These are phyloP conservation scores for Apostichopus parvimensis DNA, from an alignment of 35 echinoderm and acorn worm genomes.

Conservation along the genomic window DNA sequence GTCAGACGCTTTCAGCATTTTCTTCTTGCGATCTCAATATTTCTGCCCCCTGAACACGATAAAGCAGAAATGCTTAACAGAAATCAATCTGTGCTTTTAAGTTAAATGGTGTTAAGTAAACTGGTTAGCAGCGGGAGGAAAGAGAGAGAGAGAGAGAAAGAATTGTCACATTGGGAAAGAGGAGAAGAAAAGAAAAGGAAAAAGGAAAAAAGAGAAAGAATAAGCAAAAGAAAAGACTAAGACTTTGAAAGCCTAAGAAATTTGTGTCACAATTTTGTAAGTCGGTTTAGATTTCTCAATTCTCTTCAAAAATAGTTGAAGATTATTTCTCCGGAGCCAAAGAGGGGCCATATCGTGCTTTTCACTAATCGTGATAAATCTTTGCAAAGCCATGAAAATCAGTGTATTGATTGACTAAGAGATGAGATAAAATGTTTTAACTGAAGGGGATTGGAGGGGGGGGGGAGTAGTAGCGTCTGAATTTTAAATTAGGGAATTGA, in stretches of 20 bases:
- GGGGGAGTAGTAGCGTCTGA: not conserved
- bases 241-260: not conserved
- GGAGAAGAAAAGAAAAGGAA: not conserved
- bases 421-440: not conserved
- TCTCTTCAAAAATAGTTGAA: not conserved
- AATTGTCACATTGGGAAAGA: not conserved
- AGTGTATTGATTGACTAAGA: not conserved
- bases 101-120: conserved; percentile 15
- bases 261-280: not conserved
- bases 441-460: no score
- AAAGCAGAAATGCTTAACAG: not conserved
- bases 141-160: not conserved
- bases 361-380: not conserved
- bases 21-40: not conserved
- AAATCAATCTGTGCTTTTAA: conserved; percentile 14
- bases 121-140: not conserved
- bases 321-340: not conserved
- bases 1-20: no score
- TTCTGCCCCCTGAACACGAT: not conserved
- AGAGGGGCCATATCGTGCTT: not conserved
- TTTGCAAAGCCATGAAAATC: conserved; percentile 2
- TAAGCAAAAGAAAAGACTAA: not conserved
- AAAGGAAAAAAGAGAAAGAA: not conserved
- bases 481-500: not conserved
- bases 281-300: not conserved